phyloP scores from a whole-genome alignment of 2,797 vertebrate species.

The Pteropus rufus region DNA sequence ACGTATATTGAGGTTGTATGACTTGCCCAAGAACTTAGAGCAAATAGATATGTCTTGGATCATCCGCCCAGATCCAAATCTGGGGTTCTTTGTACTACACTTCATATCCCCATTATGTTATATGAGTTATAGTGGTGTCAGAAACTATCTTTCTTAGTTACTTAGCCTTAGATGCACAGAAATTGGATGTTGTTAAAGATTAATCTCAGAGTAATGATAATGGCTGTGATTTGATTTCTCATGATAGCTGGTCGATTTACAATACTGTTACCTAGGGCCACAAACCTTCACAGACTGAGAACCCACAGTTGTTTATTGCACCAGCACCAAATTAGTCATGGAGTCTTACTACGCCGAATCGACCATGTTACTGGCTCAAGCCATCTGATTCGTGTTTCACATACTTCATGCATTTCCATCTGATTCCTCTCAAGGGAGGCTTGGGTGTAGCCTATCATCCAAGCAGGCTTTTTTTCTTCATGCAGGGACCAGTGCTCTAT shows the following conservation, averaged over 20 bases:
- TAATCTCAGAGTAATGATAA: background rate
- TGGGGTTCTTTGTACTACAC: accelerated
- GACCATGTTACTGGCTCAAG: background rate
- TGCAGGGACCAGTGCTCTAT: background rate
- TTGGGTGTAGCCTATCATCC: background rate
- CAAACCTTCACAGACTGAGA: background rate
- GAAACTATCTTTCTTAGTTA: too few species aligned
- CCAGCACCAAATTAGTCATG: background rate
- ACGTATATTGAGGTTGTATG: background rate
- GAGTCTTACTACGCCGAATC: background rate
- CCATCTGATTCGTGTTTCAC: background rate
- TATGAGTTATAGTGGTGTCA: background rate
- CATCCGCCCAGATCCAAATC: background rate
- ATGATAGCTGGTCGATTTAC: background rate
- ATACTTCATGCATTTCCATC: background rate
- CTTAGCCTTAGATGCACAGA: background rate
- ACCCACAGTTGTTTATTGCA: background rate
- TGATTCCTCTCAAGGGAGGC: background rate
- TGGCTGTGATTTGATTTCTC: background rate
- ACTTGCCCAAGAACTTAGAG: background rate
- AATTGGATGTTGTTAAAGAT: background rate
- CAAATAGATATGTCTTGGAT: background rate
- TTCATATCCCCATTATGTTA: background rate
- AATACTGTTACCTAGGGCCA: background rate
- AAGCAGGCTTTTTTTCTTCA: background rate